Conservation (phyloP, 2,797 vertebrate species). For the Ambastaia sidthimunki region DNA sequence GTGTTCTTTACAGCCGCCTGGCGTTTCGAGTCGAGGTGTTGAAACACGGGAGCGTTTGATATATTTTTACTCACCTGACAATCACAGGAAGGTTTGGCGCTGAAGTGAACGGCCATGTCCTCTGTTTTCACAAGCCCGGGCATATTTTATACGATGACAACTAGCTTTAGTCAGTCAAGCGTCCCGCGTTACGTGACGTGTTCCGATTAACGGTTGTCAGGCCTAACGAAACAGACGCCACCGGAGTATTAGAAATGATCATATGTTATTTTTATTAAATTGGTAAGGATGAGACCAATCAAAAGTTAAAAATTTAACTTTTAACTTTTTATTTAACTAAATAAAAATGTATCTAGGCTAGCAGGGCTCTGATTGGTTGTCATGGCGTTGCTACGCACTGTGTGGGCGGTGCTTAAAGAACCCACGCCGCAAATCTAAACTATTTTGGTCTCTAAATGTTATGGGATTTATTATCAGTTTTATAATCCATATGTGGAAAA, state of each 20-base stretch:
- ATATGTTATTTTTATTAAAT: background rate
- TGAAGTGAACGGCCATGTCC: slow-evolving; percentile 58
- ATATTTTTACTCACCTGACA: slow-evolving; percentile 67
- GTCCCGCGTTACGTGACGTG: slow-evolving; percentile 66
- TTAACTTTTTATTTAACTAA: too few species aligned
- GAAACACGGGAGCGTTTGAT: slow-evolving; percentile 69
- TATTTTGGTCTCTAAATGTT: too few species aligned
- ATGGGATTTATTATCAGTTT: too few species aligned
- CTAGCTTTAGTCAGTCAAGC: slow-evolving; percentile 72
- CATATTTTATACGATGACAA: slow-evolving; percentile 71
- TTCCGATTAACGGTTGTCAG: slow-evolving; percentile 59
- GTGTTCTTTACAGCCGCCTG: slow-evolving; percentile 46
- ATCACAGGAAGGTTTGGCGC: slow-evolving; percentile 41
- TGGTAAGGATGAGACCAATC: too few species aligned
- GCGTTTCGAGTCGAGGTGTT: slow-evolving; percentile 64
- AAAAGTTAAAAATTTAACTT: too few species aligned
- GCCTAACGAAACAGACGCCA: background rate
- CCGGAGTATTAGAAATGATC: background rate
- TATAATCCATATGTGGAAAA: too few species aligned
- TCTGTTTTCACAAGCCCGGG: slow-evolving; percentile 70
- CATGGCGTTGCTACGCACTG: too few species aligned
- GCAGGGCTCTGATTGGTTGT: too few species aligned
- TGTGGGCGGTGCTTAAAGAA: too few species aligned
- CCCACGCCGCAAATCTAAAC: too few species aligned
- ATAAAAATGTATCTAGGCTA: too few species aligned